Percentiles rank a stretch among this genome's conserved stretches.
Conservation (phyloP, 2,797 vertebrate genomes). For the Apogon talboti region DNA sequence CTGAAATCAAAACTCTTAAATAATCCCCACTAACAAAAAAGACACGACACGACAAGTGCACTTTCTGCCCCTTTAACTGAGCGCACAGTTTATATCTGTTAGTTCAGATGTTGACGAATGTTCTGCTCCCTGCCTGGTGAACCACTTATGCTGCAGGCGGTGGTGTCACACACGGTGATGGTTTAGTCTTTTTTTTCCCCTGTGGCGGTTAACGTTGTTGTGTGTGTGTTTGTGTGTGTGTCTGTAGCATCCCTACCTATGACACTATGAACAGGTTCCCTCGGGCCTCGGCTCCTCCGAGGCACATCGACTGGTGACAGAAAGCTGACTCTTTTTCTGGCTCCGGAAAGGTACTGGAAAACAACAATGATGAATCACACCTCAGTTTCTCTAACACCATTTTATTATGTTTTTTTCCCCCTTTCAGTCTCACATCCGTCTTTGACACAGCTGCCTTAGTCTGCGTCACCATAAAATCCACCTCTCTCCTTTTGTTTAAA, state of each 20-base stretch:
- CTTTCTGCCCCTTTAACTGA: slow-evolving; percentile 25
- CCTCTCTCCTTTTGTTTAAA: slow-evolving; percentile 9
- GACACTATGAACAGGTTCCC: slow-evolving; percentile 87
- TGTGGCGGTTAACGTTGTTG: slow-evolving; percentile 44
- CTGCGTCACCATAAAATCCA: background rate
- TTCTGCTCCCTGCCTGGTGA: slow-evolving; percentile 62
- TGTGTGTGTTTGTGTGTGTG: slow-evolving; percentile 36
- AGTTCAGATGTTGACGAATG: background rate
- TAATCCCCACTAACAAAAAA: background rate
- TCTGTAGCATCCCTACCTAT: slow-evolving; percentile 80
- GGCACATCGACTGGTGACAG: slow-evolving; percentile 86
- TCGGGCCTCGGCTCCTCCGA: slow-evolving; percentile 83
- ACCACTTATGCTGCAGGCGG: background rate
- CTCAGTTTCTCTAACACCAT: background rate
- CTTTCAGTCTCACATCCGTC: background rate
- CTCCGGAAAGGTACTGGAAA: slow-evolving; percentile 81
- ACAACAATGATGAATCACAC: background rate
- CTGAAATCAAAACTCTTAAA: too few species aligned
- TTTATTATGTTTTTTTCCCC: slow-evolving; percentile 18
- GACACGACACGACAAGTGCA: background rate
- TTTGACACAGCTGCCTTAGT: slow-evolving; percentile 47
- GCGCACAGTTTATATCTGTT: accelerated
- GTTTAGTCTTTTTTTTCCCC: background rate
- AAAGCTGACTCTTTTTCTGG: slow-evolving; percentile 59
- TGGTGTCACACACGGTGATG: slow-evolving; percentile 2